A percentile compares a stretch with the other conserved stretches of the same genome.
Conservation (phyloP, 2,797 vertebrate genomes). For the Coccyzus lansbergi region DNA sequence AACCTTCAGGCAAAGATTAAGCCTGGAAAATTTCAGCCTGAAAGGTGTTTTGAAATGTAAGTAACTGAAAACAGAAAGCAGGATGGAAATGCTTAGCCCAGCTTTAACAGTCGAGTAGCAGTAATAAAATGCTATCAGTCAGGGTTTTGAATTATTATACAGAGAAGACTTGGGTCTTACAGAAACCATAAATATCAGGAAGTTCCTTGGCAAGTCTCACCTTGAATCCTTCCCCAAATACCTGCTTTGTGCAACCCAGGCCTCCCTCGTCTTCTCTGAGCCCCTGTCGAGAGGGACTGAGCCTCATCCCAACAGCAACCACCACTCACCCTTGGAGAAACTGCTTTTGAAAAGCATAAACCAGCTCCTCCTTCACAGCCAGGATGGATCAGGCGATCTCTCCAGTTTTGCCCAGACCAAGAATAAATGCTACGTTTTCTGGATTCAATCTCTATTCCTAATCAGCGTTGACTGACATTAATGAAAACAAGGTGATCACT, state of each 20-base stretch:
- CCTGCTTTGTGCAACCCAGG: background rate
- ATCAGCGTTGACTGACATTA: background rate
- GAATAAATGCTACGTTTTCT: background rate
- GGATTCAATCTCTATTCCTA: background rate
- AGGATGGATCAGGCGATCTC: background rate
- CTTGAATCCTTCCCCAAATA: background rate
- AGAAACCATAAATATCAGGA: background rate
- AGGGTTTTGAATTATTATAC: background rate
- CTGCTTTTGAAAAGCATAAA: background rate
- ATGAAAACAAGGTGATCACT: background rate
- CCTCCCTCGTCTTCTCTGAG: background rate
- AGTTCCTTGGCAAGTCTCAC: background rate
- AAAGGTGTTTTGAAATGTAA: constrained; percentile 55
- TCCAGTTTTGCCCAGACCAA: background rate
- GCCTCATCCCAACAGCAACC: background rate
- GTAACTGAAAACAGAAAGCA: constrained; percentile 52
- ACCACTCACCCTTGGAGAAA: accelerated
- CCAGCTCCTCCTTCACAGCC: background rate
- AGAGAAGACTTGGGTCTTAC: background rate
- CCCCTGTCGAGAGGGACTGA: background rate
- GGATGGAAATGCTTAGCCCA: constrained; percentile 31
- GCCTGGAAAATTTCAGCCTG: constrained; percentile 58
- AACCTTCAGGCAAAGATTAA: constrained; percentile 69
- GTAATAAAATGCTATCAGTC: background rate
- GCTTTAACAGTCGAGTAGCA: background rate